Evolutionary conservation across 2,888 invertebrate genomes (phyloP).

Genomic region (Pollenia amentaria): DNA sequence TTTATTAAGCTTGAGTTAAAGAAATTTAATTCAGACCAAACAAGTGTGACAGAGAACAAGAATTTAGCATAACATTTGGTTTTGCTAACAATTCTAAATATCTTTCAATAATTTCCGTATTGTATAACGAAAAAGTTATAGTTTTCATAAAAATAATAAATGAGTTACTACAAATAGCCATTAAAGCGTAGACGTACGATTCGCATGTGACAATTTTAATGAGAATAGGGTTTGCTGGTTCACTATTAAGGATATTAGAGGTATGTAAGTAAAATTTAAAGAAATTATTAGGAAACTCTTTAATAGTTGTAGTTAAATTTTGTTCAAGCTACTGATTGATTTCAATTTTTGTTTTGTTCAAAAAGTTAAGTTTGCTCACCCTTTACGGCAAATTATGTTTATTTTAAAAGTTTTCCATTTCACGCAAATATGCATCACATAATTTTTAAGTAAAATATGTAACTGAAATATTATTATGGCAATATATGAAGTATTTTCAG

Average conservation of each 20-base stretch:
- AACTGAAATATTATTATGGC: slow-evolving; percentile 3
- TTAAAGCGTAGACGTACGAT: not conserved
- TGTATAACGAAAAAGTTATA: slow-evolving; percentile 14
- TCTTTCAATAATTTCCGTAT: slow-evolving; percentile 35
- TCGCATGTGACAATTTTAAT: slow-evolving; percentile 27
- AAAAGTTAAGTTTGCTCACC: not conserved
- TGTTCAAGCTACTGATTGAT: too few species aligned
- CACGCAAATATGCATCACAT: slow-evolving; percentile 70
- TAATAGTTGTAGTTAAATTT: too few species aligned
- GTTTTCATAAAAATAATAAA: not conserved
- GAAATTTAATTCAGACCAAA: slow-evolving; percentile 2
- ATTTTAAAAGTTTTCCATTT: slow-evolving; percentile 36
- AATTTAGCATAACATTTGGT: not conserved
- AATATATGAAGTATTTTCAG: too few species aligned
- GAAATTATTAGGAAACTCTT: not conserved
- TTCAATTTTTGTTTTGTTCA: not conserved
- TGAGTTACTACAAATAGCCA: not conserved
- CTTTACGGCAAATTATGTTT: not conserved
- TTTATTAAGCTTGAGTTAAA: not conserved
- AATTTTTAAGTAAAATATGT: slow-evolving; percentile 37
- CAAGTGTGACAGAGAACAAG: slow-evolving; percentile 42
- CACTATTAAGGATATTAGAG: not conserved
- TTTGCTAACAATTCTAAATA: slow-evolving; percentile 32
- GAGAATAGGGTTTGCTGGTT: slow-evolving; percentile 19
- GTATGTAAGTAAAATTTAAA: not conserved